Evolutionary conservation across 2,113 vertebrate species (phyloP).

Genomic region (Tylochromis polylepis): DNA sequence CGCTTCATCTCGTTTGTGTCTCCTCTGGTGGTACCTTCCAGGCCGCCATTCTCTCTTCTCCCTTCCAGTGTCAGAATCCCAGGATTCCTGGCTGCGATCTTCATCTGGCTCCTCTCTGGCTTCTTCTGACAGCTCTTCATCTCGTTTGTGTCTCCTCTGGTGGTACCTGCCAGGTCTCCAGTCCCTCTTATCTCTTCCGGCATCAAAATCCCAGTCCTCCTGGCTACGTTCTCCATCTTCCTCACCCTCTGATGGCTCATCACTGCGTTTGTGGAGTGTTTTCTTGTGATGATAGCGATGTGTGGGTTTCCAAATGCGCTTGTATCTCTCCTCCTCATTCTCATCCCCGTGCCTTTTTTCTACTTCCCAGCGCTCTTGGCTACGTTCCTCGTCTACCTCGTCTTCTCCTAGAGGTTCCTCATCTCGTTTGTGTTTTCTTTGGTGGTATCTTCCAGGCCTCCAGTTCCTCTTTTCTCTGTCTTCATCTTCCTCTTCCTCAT

Average conservation of each 20-base stretch:
- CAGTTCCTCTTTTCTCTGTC: conserved; percentile 39
- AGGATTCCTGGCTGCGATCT: conserved; percentile 48
- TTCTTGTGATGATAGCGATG: conserved; percentile 59
- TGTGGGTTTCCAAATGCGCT: conserved; percentile 52
- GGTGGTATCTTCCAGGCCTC: conserved; percentile 36
- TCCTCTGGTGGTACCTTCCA: conserved; percentile 38
- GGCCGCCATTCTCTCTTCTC: conserved; percentile 36
- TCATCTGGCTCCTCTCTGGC: not conserved
- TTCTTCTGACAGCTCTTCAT: conserved; percentile 37
- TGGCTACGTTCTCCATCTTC: conserved; percentile 54
- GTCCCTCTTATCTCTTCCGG: conserved; percentile 7
- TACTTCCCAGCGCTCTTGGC: conserved; percentile 62
- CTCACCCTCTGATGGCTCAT: conserved; percentile 8
- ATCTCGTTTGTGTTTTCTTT: conserved; percentile 38
- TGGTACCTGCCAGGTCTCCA: conserved; percentile 39
- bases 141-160: conserved; percentile 31
- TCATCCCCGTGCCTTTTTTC: conserved; percentile 13
- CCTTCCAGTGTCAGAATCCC: conserved; percentile 27
- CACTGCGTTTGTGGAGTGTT: conserved; percentile 30
- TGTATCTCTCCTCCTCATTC: conserved; percentile 31
- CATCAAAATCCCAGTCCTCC: conserved; percentile 49
- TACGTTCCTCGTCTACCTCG: conserved; percentile 36
- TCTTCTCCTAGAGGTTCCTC: conserved; percentile 37
- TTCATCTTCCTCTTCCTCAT: not conserved
- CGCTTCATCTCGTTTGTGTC: conserved; percentile 41